Evolutionary conservation across 2,797 vertebrate species (phyloP).

Genomic region (Enteromius trimaculatus): DNA sequence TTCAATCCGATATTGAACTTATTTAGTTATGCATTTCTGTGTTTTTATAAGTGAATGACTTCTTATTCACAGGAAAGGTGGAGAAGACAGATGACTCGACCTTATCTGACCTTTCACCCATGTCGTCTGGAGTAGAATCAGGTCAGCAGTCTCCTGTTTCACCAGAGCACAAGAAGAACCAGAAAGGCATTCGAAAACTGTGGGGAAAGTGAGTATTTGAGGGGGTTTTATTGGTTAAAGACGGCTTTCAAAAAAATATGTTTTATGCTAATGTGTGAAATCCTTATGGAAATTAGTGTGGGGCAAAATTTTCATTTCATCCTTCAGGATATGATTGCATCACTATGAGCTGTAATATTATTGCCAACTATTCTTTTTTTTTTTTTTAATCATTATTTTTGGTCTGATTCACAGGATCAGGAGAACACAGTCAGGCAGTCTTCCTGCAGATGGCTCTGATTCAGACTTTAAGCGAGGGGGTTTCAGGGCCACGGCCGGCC

Average conservation of each 20-base stretch:
- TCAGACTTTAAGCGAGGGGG: conserved; percentile 92
- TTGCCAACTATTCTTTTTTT: neutral
- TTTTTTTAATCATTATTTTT: neutral
- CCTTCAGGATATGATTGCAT: neutral
- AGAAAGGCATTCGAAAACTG: conserved; percentile 92
- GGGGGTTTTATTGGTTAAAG: neutral
- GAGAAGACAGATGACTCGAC: conserved; percentile 80
- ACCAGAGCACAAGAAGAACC: conserved; percentile 87
- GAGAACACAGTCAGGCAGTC: conserved; percentile 93
- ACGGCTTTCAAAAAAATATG: neutral
- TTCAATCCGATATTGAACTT: conserved; percentile 7
- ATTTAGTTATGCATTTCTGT: too few relatives aligned
- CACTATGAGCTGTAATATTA: neutral
- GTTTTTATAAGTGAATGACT: neutral
- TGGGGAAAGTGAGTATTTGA: conserved; percentile 92
- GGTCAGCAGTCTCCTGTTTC: conserved; percentile 86
- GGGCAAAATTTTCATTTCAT: neutral
- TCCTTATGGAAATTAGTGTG: neutral
- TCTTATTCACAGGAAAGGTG: conserved; percentile 76
- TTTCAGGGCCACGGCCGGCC: conserved; percentile 90
- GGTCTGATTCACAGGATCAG: conserved; percentile 81
- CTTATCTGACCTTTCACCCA: conserved; percentile 84
- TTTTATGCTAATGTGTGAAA: neutral
- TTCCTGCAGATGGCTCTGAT: conserved; percentile 84
- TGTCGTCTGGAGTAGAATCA: conserved; percentile 87